A percentile compares a stretch with the other conserved stretches of the same genome.
Conservation (phyloP, 1,140 invertebrate species). For the Drosophila fuyamai region DNA sequence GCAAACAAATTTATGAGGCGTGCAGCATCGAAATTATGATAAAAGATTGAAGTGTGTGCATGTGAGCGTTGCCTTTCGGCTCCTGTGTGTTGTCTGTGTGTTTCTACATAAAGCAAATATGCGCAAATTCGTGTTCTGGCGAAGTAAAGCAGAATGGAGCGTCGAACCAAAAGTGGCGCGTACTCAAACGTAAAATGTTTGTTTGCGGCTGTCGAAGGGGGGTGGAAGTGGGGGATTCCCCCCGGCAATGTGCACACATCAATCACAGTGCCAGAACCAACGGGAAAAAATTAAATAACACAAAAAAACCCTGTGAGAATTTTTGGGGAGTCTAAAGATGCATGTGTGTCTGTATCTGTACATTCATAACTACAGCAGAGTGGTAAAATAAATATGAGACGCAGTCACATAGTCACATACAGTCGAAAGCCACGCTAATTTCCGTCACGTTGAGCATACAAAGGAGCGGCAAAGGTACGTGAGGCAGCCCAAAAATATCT, state of each 20-base stretch:
- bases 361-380: constrained; percentile 77
- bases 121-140: constrained; percentile 81
- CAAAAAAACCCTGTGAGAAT: constrained; percentile 33
- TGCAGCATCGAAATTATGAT: constrained; percentile 75
- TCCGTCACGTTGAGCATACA: constrained; percentile 82
- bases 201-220: constrained; percentile 62
- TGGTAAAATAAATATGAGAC: constrained; percentile 76
- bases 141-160: constrained; percentile 58
- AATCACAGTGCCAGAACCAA: constrained; percentile 53
- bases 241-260: constrained; percentile 64
- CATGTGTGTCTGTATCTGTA: constrained; percentile 52
- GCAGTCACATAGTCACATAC: constrained; percentile 27
- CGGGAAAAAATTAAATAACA: constrained; percentile 46
- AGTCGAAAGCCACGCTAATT: constrained; percentile 70
- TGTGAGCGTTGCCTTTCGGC: constrained; percentile 26
- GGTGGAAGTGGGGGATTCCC: neutral
- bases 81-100: neutral
- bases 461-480: constrained; percentile 69
- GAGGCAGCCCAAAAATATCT: constrained; percentile 42
- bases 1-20: constrained; percentile 81
- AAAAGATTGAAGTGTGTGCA: constrained; percentile 66
- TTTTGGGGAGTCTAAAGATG: constrained; percentile 65
- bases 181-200: constrained; percentile 81
- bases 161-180: constrained; percentile 73
- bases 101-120: constrained; percentile 65